These are phyloP conservation scores for Hypotaenidia philippensis DNA, from an alignment of 2,797 vertebrate genomes.

Conservation along the genomic window DNA sequence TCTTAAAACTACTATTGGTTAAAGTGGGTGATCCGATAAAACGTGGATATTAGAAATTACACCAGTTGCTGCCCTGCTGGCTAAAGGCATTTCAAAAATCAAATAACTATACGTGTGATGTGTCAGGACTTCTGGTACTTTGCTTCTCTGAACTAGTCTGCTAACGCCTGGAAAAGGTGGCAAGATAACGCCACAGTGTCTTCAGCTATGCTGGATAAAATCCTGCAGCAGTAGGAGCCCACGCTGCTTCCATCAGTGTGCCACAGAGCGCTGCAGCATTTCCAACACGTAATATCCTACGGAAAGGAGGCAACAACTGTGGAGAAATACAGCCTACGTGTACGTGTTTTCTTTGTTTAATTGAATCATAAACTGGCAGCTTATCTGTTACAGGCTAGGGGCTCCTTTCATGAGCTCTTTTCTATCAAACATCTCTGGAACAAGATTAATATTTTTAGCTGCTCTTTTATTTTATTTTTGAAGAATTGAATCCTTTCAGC, in stretches of 20 bases:
- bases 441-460: slow-evolving; percentile 30
- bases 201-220: not conserved
- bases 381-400: not conserved
- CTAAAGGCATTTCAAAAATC: slow-evolving; percentile 5
- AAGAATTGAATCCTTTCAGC: not conserved
- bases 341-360: not conserved
- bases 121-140: not conserved
- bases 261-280: not conserved
- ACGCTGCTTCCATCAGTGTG: not conserved
- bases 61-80: not conserved
- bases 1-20: not conserved
- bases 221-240: not conserved
- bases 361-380: not conserved
- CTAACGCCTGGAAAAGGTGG: not conserved
- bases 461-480: not conserved
- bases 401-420: not conserved
- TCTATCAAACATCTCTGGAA: not conserved
- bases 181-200: not conserved
- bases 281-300: not conserved
- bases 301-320: not conserved
- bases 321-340: not conserved
- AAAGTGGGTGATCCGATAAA: slow-evolving; percentile 27
- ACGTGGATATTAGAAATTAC: not conserved
- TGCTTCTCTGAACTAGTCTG: not conserved
- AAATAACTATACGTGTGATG: not conserved